Evolutionary conservation across 2,888 invertebrate genomes (phyloP).

Genomic region (Melanostoma mellinum): DNA sequence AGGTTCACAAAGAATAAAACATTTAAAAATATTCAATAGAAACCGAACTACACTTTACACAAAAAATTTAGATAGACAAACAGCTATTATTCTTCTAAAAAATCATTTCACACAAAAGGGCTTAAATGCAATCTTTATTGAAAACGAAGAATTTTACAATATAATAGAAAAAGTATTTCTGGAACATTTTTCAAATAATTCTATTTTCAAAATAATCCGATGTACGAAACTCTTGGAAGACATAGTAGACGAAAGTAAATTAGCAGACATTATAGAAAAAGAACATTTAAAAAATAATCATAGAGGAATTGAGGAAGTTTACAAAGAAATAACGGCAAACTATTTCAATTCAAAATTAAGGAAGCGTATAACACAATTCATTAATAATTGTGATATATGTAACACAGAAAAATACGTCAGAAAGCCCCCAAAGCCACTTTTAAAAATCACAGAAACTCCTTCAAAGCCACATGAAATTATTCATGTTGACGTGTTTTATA

Average conservation of each 20-base stretch:
- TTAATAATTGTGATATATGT: constrained; percentile 72
- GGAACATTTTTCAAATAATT: constrained; percentile 19
- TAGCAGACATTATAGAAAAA: constrained; percentile 43
- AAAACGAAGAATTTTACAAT: too few relatives aligned
- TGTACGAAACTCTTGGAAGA: constrained; percentile 30
- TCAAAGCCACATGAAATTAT: constrained; percentile 73
- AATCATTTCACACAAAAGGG: constrained; percentile 41
- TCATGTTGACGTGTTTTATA: constrained; percentile 74
- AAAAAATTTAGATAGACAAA: constrained; percentile 21
- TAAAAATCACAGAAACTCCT: constrained; percentile 73
- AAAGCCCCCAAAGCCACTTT: constrained; percentile 60
- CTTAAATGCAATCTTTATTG: constrained; percentile 21
- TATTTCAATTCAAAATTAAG: constrained; percentile 63
- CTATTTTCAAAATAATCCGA: constrained; percentile 15
- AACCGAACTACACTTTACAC: constrained; percentile 39
- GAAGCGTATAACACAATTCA: constrained; percentile 63
- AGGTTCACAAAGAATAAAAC: constrained; percentile 45
- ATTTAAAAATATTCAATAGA: constrained; percentile 32
- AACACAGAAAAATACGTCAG: constrained; percentile 60
- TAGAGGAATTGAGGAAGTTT: neutral
- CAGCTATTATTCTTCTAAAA: constrained; percentile 39
- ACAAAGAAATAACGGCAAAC: constrained; percentile 27
- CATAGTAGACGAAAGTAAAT: constrained; percentile 35
- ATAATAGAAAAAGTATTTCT: too few relatives aligned
- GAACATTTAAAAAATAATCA: constrained; percentile 28